A percentile compares a stretch with the other conserved stretches of the same genome.
Conservation (phyloP, 2,888 invertebrate genomes). For the Dendrolimus pini region DNA sequence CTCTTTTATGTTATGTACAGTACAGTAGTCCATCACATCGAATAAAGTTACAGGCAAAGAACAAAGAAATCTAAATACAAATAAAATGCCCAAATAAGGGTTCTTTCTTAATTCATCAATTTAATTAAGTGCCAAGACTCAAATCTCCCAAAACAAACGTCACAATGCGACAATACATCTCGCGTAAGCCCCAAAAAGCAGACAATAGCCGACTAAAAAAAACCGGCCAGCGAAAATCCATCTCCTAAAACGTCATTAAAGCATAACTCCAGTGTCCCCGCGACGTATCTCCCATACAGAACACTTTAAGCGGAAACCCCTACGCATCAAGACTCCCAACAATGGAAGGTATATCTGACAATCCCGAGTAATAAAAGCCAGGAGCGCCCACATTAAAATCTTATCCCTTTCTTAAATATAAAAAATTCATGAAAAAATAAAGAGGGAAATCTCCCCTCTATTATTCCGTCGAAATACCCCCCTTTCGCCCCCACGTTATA, state of each 20-base stretch:
- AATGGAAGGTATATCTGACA: slow-evolving; percentile 62
- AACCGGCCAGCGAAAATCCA: slow-evolving; percentile 16
- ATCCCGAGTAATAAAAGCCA: slow-evolving; percentile 69
- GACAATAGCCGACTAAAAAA: not conserved
- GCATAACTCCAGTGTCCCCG: slow-evolving; percentile 34
- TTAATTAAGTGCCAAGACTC: not conserved
- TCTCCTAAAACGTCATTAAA: slow-evolving; percentile 60
- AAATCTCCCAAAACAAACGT: not conserved
- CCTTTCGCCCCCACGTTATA: slow-evolving; percentile 25
- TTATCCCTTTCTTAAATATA: slow-evolving; percentile 77
- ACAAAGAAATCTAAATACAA: too few relatives aligned
- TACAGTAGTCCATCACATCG: too few relatives aligned
- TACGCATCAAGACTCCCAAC: slow-evolving; percentile 64
- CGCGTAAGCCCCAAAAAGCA: not conserved
- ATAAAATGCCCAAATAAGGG: too few relatives aligned
- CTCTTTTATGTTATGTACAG: too few relatives aligned
- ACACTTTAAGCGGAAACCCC: slow-evolving; percentile 71
- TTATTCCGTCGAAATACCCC: slow-evolving; percentile 61
- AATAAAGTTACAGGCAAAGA: too few relatives aligned
- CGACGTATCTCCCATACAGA: slow-evolving; percentile 58
- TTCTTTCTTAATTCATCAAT: not conserved
- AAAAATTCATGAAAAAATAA: slow-evolving; percentile 76
- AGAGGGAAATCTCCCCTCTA: slow-evolving; percentile 66
- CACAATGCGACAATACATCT: not conserved
- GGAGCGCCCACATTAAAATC: slow-evolving; percentile 74